phyloP scores from a whole-genome alignment of 1,140 invertebrate genomes.

The Cyclina sinensis region DNA sequence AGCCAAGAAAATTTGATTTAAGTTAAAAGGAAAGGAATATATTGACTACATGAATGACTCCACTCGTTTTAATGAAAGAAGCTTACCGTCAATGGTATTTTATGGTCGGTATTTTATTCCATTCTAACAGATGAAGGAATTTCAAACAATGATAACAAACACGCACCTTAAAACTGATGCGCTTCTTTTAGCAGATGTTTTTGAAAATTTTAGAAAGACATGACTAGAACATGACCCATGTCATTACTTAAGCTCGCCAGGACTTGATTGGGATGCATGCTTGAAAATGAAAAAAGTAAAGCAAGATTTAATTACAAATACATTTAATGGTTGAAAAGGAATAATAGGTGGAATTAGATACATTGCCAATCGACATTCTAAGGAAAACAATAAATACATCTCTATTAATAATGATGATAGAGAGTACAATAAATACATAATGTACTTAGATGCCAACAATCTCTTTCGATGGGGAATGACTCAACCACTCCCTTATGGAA shows the following conservation, averaged over 20 bases:
- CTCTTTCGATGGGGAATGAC: conserved; percentile 53
- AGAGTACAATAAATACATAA: conserved; percentile 65
- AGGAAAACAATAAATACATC: conserved; percentile 77
- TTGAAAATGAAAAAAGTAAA: conserved; percentile 75
- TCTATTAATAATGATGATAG: conserved; percentile 56
- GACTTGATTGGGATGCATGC: conserved; percentile 73
- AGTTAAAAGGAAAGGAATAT: too few species aligned
- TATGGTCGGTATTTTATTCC: conserved; percentile 74
- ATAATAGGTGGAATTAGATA: conserved; percentile 74
- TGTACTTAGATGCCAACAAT: conserved; percentile 71
- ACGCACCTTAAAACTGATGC: conserved; percentile 69
- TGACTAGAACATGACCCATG: conserved; percentile 74
- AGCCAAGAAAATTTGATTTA: too few species aligned
- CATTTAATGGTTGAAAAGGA: conserved; percentile 72
- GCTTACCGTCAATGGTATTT: conserved; percentile 73
- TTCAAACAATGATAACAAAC: background rate
- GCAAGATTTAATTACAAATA: conserved; percentile 77
- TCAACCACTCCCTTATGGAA: conserved; percentile 40
- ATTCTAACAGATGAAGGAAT: conserved; percentile 55
- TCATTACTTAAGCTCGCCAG: conserved; percentile 73
- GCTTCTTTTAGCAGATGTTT: conserved; percentile 75
- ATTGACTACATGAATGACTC: too few species aligned
- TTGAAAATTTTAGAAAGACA: conserved; percentile 76
- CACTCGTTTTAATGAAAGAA: conserved; percentile 75
- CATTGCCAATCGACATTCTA: conserved; percentile 68